A percentile compares a stretch with the other conserved stretches of the same genome.
These are phyloP conservation scores for Nannoperca obscura DNA, from an alignment of 2,797 vertebrate genomes.

Conservation along the genomic window DNA sequence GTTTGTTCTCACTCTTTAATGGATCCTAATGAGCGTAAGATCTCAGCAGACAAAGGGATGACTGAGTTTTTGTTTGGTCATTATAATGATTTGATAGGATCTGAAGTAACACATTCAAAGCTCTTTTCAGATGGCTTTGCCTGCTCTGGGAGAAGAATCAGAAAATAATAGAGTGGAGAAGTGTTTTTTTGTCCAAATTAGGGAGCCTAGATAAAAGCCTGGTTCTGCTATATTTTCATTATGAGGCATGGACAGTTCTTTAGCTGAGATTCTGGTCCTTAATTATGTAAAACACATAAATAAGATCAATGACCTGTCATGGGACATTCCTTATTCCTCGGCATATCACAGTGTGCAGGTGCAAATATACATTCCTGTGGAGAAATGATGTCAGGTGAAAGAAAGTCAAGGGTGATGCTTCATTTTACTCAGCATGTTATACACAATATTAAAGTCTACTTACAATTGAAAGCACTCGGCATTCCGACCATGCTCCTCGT, in stretches of 20 bases:
- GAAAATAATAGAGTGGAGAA: slow-evolving; percentile 31
- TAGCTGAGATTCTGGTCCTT: neutral
- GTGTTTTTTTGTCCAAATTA: slow-evolving; percentile 24
- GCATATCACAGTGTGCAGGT: slow-evolving; percentile 8
- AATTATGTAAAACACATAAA: slow-evolving; percentile 32
- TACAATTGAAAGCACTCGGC: slow-evolving; percentile 74
- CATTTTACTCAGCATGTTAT: neutral
- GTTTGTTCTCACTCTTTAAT: slow-evolving; percentile 79
- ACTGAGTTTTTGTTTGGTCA: slow-evolving; percentile 69
- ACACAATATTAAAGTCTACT: slow-evolving; percentile 46
- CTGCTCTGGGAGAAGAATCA: slow-evolving; percentile 39
- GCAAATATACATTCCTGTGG: neutral
- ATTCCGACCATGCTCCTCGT: slow-evolving; percentile 77
- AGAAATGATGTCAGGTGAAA: neutral
- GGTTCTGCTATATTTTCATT: slow-evolving; percentile 45
- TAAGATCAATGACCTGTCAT: neutral
- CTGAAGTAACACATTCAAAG: slow-evolving; percentile 57
- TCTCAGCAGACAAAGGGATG: slow-evolving; percentile 66
- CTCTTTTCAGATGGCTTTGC: slow-evolving; percentile 23
- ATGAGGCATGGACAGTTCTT: neutral
- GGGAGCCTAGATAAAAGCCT: slow-evolving; percentile 2
- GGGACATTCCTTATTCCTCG: slow-evolving; percentile 5
- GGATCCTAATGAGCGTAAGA: slow-evolving; percentile 76
- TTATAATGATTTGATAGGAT: slow-evolving; percentile 73
- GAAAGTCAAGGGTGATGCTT: neutral